A percentile compares a stretch with the other conserved stretches of the same genome.
Evolutionary conservation across 2,888 invertebrate species (phyloP).

Genomic region (Lasioglossum lativentre): DNA sequence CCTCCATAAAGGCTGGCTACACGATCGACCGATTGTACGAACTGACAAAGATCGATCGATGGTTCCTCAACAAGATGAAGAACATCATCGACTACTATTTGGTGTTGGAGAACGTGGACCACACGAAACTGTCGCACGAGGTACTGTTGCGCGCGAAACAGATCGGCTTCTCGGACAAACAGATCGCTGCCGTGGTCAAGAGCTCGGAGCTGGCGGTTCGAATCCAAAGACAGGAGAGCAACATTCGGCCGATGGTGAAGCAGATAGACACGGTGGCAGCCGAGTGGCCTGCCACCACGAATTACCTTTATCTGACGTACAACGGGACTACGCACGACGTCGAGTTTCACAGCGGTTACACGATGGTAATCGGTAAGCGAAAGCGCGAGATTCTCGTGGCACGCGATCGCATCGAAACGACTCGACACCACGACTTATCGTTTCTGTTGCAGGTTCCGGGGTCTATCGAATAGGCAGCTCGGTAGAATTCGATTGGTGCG

Average conservation of each 20-base stretch:
- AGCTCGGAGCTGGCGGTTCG: constrained; percentile 95
- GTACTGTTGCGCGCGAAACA: constrained; percentile 94
- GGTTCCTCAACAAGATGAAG: constrained; percentile 98
- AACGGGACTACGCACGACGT: constrained; percentile 94
- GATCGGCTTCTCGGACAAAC: constrained; percentile 98
- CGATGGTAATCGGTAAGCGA: constrained; percentile 93
- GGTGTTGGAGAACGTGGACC: constrained; percentile 88
- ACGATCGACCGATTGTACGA: constrained; percentile 94
- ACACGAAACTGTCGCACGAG: constrained; percentile 87
- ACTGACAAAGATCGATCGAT: constrained; percentile 97
- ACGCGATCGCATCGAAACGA: too few species aligned
- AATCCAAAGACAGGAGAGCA: constrained; percentile 90
- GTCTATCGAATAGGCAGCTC: constrained; percentile 99
- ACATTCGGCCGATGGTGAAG: constrained; percentile 95
- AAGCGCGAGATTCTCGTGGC: not conserved
- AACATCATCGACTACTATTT: constrained; percentile 93
- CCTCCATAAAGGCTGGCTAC: constrained; percentile 94
- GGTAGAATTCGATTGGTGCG: constrained; percentile 99
- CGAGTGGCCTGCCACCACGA: constrained; percentile 99
- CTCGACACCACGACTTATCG: not conserved
- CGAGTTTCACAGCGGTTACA: constrained; percentile 91
- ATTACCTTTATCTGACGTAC: constrained; percentile 99
- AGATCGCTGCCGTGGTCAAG: constrained; percentile 94
- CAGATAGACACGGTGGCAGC: constrained; percentile 99
- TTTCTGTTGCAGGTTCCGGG: constrained; percentile 88